A percentile compares a stretch with the other conserved stretches of the same genome.
phyloP scores from a whole-genome alignment of 2,797 vertebrate species.

The Diglossa cyanea region DNA sequence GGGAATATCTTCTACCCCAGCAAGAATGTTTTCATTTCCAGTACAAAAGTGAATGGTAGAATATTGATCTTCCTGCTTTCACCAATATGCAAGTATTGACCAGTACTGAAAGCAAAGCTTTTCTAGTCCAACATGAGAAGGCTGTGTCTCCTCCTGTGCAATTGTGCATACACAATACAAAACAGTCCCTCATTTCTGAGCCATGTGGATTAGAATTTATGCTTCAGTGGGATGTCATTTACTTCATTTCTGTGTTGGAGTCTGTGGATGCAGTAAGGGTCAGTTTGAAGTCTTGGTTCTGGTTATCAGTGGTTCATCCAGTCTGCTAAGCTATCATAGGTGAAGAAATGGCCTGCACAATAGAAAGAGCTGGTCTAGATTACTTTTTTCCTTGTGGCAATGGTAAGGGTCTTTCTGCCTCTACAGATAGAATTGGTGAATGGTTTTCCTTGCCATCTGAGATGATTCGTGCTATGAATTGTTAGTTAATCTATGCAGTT shows the following conservation, averaged over 20 bases:
- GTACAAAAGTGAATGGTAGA: not conserved
- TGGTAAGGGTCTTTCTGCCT: not conserved
- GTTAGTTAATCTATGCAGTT: not conserved
- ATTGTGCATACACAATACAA: not conserved
- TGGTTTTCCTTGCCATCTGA: not conserved
- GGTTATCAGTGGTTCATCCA: not conserved
- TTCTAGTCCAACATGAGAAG: not conserved
- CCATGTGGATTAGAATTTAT: not conserved
- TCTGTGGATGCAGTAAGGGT: not conserved
- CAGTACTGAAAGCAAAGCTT: not conserved
- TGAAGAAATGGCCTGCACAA: not conserved
- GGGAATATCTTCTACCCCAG: not conserved
- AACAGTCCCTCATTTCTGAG: fast-evolving
- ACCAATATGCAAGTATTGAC: not conserved
- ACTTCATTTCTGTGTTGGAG: not conserved
- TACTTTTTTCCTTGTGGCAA: not conserved
- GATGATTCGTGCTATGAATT: not conserved
- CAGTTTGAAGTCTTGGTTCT: not conserved
- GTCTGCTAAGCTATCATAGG: not conserved
- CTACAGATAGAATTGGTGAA: not conserved
- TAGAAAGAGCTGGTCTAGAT: not conserved
- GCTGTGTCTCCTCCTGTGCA: not conserved
- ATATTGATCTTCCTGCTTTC: not conserved
- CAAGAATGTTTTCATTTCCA: not conserved
- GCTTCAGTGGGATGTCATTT: not conserved